Evolutionary conservation across 2,888 invertebrate genomes (phyloP), one percentile per base, ranked within the genome.

Genomic region (Agrochola lota): DNA sequence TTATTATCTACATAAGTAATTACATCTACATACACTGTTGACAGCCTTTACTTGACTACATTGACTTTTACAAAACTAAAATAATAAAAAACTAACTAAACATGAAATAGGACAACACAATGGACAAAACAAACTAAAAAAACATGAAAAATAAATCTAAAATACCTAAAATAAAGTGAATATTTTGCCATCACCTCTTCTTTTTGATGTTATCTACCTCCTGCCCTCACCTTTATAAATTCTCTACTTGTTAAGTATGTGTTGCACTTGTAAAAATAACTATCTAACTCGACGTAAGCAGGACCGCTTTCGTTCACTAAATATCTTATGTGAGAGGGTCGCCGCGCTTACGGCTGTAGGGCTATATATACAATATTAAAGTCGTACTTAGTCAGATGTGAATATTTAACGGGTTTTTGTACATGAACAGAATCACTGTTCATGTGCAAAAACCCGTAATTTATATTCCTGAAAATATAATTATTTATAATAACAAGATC

Each of bases 231-330:
- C 80, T 64, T 74, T 71, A 74, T 35, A 67, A 23, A 40, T 72
- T 59, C 2, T 71, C 52, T 75, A 79, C 52, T 12, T 40, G 40
- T 43, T 60, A 30, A 23, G n/a, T 63, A 6, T 57, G 62, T 76
- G 69, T 77, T 86, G 87, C 83, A 85, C 76, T 78, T 85, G 80
- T 70, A 71, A 85, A 85, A 85, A 86, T 70, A 80, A 57, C 26
- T 57, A 52, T 52, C 52, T 23, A 52, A 20, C 20, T 0, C 1
- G 17, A 17, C 7, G 20, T 52, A 52, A 52, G 7, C 49, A 6
- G 6, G 7, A 8, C 20, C 52, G 20, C 8, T 52, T 20, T 35
- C 5, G 35, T 35, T 30, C 1, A 30, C 30, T 30, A 30, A 30
- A 30, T 1, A 30, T 30, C 30, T 30, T 30, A 30, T 30, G 30